phyloP scores from a whole-genome alignment of 2,888 invertebrate species.

The Andrena fulva region DNA sequence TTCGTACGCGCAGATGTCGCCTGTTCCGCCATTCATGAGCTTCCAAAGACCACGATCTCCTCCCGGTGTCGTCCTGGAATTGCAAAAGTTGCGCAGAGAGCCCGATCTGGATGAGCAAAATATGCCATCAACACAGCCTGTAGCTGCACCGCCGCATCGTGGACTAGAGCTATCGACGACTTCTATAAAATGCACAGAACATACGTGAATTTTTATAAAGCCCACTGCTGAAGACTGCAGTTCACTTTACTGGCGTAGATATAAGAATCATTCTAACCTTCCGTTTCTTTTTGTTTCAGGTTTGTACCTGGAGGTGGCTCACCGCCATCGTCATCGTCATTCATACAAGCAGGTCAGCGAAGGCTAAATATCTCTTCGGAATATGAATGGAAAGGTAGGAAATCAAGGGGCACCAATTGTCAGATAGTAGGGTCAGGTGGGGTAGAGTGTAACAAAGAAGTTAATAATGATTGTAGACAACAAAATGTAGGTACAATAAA shows the following conservation, averaged over 20 bases:
- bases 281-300: neutral
- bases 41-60: constrained; percentile 14
- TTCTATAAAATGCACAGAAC: neutral
- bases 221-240: too few species aligned
- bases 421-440: neutral
- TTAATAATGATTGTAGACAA: too few species aligned
- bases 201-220: too few species aligned
- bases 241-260: too few species aligned
- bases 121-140: neutral
- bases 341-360: neutral
- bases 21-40: constrained; percentile 28
- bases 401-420: neutral
- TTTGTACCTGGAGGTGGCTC: neutral
- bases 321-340: neutral
- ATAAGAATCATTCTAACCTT: neutral
- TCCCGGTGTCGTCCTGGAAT: neutral
- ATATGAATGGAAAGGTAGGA: neutral
- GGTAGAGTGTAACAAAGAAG: too few species aligned
- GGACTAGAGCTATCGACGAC: neutral
- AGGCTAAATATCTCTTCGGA: neutral
- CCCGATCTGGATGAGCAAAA: neutral
- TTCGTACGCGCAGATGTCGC: constrained; percentile 37
- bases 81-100: neutral
- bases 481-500: too few species aligned
- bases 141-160: neutral